These are phyloP conservation scores for Nicator chloris DNA, from an alignment of 2,113 vertebrate genomes.

Conservation along the genomic window DNA sequence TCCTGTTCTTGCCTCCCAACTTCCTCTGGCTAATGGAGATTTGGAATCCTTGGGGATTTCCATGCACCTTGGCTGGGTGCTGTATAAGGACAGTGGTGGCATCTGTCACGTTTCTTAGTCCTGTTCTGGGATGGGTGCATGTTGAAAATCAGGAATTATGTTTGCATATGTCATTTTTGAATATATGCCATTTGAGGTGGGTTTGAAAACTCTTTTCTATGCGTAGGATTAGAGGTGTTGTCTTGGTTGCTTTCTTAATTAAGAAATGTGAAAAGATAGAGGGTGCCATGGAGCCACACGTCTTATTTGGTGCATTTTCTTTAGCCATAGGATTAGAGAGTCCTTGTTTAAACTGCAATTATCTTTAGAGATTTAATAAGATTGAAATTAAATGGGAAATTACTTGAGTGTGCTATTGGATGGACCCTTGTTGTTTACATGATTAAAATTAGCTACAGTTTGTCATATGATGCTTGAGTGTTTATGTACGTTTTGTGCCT, in stretches of 20 bases:
- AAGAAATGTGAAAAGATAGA: not conserved
- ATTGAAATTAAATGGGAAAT: constrained; percentile 36
- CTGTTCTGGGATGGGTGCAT: not conserved
- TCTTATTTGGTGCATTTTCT: not conserved
- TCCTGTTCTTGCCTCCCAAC: not conserved
- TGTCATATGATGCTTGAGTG: not conserved
- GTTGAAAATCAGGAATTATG: not conserved
- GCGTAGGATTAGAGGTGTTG: not conserved
- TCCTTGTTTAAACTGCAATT: not conserved
- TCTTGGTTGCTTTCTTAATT: not conserved
- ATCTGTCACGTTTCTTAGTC: not conserved
- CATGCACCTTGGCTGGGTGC: not conserved
- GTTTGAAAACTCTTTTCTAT: not conserved
- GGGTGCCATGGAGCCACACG: fast-evolving
- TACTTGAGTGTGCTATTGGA: not conserved
- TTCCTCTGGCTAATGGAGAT: not conserved
- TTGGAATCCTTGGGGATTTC: not conserved
- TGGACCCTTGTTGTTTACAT: constrained; percentile 44
- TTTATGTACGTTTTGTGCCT: constrained; percentile 43
- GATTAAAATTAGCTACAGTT: constrained; percentile 44
- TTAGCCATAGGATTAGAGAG: not conserved
- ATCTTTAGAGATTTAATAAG: not conserved
- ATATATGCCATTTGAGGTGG: not conserved
- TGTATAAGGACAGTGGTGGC: not conserved
- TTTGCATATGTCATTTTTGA: not conserved